Percentiles rank a stretch among this genome's conserved stretches.
phyloP scores from a whole-genome alignment of 2,113 vertebrate species.

The Pollimyrus isidori region DNA sequence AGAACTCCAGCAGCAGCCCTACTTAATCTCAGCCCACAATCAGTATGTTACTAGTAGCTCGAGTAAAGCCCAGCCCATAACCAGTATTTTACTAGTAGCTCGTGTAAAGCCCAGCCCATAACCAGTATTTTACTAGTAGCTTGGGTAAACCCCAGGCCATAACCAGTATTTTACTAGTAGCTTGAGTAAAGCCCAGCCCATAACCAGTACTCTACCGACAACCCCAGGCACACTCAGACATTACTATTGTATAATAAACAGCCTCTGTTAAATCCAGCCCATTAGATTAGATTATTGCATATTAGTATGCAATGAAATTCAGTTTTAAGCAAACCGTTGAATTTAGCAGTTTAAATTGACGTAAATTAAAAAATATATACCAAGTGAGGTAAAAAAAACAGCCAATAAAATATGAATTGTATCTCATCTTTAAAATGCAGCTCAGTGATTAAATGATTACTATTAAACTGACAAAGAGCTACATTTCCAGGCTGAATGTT shows the following conservation, averaged over 20 bases:
- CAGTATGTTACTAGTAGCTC: background rate
- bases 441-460: background rate
- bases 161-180: background rate
- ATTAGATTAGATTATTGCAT: background rate
- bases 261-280: background rate
- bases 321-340: background rate
- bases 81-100: background rate
- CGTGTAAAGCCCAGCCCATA: too few relatives aligned
- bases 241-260: background rate
- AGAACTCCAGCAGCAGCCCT: background rate
- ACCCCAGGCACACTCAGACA: background rate
- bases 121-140: too few relatives aligned
- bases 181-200: background rate
- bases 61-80: background rate
- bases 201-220: background rate
- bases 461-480: background rate
- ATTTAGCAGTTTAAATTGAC: background rate
- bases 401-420: background rate
- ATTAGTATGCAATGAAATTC: background rate
- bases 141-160: background rate
- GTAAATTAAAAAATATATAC: background rate
- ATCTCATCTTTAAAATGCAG: background rate
- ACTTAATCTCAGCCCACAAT: background rate
- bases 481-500: background rate
- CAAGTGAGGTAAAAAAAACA: background rate